phyloP scores from a whole-genome alignment of 2,888 invertebrate genomes.

The Halocaridina rubra region DNA sequence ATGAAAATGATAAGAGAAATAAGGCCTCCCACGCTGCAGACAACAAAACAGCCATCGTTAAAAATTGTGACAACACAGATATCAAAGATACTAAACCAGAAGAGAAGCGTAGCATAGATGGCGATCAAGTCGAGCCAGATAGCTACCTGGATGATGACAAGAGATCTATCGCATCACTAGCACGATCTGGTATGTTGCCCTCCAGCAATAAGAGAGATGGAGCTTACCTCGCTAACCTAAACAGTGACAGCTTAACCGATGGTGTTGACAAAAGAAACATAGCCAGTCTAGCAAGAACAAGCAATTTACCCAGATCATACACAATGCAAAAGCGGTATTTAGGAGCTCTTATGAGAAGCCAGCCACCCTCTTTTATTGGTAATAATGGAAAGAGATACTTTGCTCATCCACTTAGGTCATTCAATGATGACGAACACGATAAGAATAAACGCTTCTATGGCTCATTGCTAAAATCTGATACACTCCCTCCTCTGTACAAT shows the following conservation, averaged over 20 bases:
- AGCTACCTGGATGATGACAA: neutral
- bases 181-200: neutral
- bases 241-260: neutral
- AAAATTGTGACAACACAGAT: neutral
- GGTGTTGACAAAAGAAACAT: conserved; percentile 24
- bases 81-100: neutral
- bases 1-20: neutral
- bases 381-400: neutral
- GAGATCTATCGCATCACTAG: conserved; percentile 5
- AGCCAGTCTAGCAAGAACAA: conserved; percentile 38
- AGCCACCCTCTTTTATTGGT: conserved; percentile 19
- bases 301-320: neutral
- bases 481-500: neutral
- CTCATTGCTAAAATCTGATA: conserved; percentile 33
- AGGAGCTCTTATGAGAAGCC: conserved; percentile 22
- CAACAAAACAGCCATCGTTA: neutral
- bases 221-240: neutral
- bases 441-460: conserved; percentile 36
- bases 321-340: conserved; percentile 26
- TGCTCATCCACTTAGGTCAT: neutral
- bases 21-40: neutral
- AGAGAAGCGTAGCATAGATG: neutral
- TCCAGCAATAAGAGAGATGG: neutral
- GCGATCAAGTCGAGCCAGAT: neutral
- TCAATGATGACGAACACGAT: neutral